Conservation (phyloP, 2,113 vertebrate genomes). For the Vulpes lagopus region DNA sequence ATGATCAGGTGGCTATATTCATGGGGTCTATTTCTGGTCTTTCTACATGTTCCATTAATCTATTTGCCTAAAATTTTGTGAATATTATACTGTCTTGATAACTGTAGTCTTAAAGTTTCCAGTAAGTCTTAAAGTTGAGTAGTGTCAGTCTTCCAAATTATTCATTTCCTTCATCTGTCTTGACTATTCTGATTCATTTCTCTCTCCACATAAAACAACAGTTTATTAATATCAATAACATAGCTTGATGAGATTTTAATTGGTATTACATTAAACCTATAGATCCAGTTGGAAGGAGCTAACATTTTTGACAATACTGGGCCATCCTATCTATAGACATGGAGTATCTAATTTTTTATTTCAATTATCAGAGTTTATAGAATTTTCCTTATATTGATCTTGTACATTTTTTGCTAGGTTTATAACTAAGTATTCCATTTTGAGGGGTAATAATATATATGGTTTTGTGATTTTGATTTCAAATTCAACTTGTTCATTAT, state of each 20-base stretch:
- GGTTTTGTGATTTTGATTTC: neutral
- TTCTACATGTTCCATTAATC: neutral
- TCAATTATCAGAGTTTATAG: neutral
- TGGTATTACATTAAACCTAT: neutral
- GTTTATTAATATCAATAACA: neutral
- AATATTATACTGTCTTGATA: neutral
- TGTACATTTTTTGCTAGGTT: neutral
- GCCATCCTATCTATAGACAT: neutral
- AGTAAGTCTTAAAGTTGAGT: neutral
- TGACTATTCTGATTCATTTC: neutral
- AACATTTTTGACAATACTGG: neutral
- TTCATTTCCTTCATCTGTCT: neutral
- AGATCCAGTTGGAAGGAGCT: neutral
- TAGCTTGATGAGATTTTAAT: neutral
- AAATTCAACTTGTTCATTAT: neutral
- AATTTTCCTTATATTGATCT: neutral
- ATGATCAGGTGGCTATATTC: neutral
- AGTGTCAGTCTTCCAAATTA: neutral
- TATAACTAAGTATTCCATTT: neutral
- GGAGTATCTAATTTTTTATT: neutral
- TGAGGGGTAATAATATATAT: neutral
- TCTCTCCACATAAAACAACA: neutral
- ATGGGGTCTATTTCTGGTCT: neutral
- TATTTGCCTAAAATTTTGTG: neutral
- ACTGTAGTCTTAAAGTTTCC: neutral